Evolutionary conservation across 2,888 invertebrate species (phyloP).

Genomic region (Callyntrura guangdongensis): DNA sequence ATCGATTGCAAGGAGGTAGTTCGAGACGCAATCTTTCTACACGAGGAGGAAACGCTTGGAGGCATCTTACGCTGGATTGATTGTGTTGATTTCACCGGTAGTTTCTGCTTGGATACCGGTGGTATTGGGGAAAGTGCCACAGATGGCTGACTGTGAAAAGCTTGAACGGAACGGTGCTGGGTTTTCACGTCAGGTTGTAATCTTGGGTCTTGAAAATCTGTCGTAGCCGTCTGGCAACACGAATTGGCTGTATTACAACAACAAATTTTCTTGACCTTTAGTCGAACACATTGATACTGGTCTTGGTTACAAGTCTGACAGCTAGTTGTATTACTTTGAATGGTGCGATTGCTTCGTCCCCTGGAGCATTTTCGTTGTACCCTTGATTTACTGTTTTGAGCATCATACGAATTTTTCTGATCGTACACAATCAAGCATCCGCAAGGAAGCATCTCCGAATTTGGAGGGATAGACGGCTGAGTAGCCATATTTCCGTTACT

Average conservation of each 20-base stretch:
- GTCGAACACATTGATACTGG: not conserved
- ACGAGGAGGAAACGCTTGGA: not conserved
- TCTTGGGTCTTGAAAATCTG: not conserved
- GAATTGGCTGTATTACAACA: not conserved
- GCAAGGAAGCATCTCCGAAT: slow-evolving; percentile 30
- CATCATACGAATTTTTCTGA: not conserved
- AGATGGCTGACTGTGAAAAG: not conserved
- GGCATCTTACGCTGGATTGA: not conserved
- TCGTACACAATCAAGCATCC: slow-evolving; percentile 47
- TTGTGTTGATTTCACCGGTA: not conserved
- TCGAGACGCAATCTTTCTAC: not conserved
- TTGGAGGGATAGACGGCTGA: not conserved
- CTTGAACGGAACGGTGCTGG: not conserved
- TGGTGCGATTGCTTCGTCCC: not conserved
- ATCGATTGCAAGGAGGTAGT: not conserved
- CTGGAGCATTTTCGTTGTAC: not conserved
- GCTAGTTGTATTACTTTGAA: not conserved
- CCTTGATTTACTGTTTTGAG: not conserved
- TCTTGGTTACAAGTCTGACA: not conserved
- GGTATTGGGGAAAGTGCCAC: not conserved
- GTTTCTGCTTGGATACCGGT: not conserved
- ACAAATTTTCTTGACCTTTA: not conserved
- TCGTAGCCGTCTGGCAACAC: not conserved
- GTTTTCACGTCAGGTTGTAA: not conserved
- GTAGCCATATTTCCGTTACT: not conserved